Evolutionary conservation across 2,888 invertebrate species (phyloP), one percentile per base, ranked within the genome.

Genomic region (Ashinkailepas kermadecensis): DNA sequence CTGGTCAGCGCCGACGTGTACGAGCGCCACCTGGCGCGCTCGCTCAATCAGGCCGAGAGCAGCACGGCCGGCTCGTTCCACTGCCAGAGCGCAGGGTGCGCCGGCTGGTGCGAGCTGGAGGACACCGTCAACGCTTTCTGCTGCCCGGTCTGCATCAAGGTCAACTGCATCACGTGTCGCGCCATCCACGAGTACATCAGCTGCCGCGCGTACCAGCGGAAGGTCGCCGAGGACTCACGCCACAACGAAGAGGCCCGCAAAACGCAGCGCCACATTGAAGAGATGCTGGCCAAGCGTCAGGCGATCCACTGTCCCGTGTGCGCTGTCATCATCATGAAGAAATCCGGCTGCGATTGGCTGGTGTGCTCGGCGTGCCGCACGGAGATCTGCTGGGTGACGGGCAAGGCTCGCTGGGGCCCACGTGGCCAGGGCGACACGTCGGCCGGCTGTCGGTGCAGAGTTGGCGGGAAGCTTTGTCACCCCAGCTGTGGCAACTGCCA

Each of bases 331-430:
- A 84, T 89, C 4, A 87, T 87, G 86, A 88, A 89, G 84, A 95
- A 95, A 89, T 95, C 94, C 93, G 96, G 96, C 84, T 96, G 96
- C 89, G 96, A 96, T 88, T 95, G 95, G 95, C 89, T 96, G 81
- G 91, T 93, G 85, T 96, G 96, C 88, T 93, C 94, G 0, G 94
- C 95, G 89, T 96, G 96, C 88, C 95, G 95, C 88, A 95, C 95
- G 11, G 96, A 96, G 88, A 95, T 96, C 83, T 96, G 96, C 87
- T 96, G 96, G 96, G 94, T 95, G 81, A 96, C 96, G 0, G 91
- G 93, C 85, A 94, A 94, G 18, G 85, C 90, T 6, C 88, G 92
- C 83, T 92, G 91, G 91, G 92, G 92, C 81, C 91, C 91, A 78
- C 86, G 91, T 91, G 95, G 95, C 9, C 92, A 92, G 86, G 95